Base-by-base conservation (phyloP, 2,113 vertebrate genomes). In the Spermophilus dauricus region DNA sequence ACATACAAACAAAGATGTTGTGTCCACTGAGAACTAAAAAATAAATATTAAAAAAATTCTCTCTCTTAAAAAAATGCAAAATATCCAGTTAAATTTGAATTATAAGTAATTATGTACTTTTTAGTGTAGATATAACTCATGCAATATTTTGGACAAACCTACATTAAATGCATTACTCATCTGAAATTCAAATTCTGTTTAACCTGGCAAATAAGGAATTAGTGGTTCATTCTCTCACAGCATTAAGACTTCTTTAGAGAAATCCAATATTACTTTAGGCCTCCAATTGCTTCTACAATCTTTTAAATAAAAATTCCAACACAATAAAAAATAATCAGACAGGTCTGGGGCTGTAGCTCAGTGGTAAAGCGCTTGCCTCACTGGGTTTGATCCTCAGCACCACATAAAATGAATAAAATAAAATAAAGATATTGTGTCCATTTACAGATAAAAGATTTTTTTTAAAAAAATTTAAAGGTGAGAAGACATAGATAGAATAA, bases 301-400 rank as follows among this genome's bases (percentile, higher is more conserved):
- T 85, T 84, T 89, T 37, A 96, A 92, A 95, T 86, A 83, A 42
- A 97, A 91, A 95, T 86, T 94, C n/a, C 28, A 94, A 84, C 5
- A 92, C 16, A 91, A 75, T 11, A 12, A 82, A 78, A 91, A 91
- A 48, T 39, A 94, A 87, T 81, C 45, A 45, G 42, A 45, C 42
- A 45, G 8, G 45, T 45, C 45, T 45, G 45, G 45, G 45, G 45
- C 8, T 45, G 45, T 45, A 45, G 45, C 45, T 45, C 45, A 51
- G 48, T 51, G 48, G 48, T 51, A 51, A 51, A 51, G 48, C 5
- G 12, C 48, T 51, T 51, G 48, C 48, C 48, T 51, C 48, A 51
- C 48, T 51, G 48, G 48, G 48, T 51, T 51, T 13, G 12, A 51
- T 51, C 48, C 10, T 51, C 48, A 51, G 48, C 48, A 51, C 48